Evolutionary conservation across 1,140 invertebrate genomes (phyloP).

Genomic region (Eriosoma lanigerum): DNA sequence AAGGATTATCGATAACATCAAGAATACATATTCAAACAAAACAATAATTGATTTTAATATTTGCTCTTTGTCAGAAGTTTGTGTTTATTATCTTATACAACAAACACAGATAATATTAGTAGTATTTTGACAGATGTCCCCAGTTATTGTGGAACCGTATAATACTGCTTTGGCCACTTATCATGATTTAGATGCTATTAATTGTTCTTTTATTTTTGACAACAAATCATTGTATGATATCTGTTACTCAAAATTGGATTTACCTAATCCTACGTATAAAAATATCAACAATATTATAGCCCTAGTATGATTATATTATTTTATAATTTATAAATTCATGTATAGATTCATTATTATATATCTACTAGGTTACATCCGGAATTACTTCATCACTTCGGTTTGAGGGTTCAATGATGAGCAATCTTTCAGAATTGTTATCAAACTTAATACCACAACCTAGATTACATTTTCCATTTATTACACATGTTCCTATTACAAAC

Average conservation of each 20-base stretch:
- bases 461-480: slow-evolving; percentile 63
- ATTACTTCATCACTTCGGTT: slow-evolving; percentile 69
- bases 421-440: slow-evolving; percentile 70
- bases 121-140: slow-evolving; percentile 62
- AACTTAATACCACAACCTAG: slow-evolving; percentile 64
- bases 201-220: slow-evolving; percentile 84
- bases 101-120: not conserved
- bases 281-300: slow-evolving; percentile 65
- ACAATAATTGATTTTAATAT: slow-evolving; percentile 76
- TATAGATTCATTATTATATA: not conserved
- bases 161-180: slow-evolving; percentile 79
- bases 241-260: slow-evolving; percentile 60
- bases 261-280: slow-evolving; percentile 65
- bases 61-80: slow-evolving; percentile 76
- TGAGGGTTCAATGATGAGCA: slow-evolving; percentile 70
- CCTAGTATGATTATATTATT: slow-evolving; percentile 65
- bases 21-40: slow-evolving; percentile 74
- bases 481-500: slow-evolving; percentile 63
- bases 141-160: slow-evolving; percentile 76
- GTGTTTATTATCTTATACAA: not conserved
- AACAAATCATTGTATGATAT: slow-evolving; percentile 82
- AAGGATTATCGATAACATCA: slow-evolving; percentile 75
- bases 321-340: too few species aligned
- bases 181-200: slow-evolving; percentile 73
- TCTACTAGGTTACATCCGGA: slow-evolving; percentile 14